These are phyloP conservation scores for Pristionchus fissidentatus DNA, from an alignment of 2,888 invertebrate species.

Conservation along the genomic window DNA sequence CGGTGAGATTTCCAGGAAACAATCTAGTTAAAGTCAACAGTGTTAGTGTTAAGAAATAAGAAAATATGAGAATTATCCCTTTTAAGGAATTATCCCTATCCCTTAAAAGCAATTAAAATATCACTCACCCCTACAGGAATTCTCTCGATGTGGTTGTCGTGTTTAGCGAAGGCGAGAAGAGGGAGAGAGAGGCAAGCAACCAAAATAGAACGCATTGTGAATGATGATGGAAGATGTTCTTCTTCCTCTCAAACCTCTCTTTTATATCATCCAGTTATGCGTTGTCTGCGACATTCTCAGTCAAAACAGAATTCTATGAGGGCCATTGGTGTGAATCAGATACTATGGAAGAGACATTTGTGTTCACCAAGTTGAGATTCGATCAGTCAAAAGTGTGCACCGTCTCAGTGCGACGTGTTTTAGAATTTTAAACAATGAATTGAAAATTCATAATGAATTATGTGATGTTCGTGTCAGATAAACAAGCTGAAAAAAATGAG, in stretches of 20 bases:
- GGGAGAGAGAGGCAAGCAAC: slow-evolving; percentile 3
- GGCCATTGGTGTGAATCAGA: neutral
- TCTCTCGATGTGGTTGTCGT: neutral
- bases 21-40: no score
- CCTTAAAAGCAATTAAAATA: neutral
- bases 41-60: no score
- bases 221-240: neutral
- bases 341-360: neutral
- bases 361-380: no score
- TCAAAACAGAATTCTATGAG: neutral
- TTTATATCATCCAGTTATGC: neutral
- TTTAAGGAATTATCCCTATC: neutral
- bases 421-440: no score
- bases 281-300: neutral
- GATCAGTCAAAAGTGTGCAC: no score
- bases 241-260: neutral
- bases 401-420: no score
- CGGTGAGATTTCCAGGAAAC: no score
- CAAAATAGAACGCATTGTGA: neutral
- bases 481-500: no score
- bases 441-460: no score
- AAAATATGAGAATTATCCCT: no score
- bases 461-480: no score
- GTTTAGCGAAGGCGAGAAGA: neutral
- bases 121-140: neutral